These are phyloP conservation scores for Paratilapia polleni DNA, from an alignment of 2,113 vertebrate genomes.

Conservation along the genomic window DNA sequence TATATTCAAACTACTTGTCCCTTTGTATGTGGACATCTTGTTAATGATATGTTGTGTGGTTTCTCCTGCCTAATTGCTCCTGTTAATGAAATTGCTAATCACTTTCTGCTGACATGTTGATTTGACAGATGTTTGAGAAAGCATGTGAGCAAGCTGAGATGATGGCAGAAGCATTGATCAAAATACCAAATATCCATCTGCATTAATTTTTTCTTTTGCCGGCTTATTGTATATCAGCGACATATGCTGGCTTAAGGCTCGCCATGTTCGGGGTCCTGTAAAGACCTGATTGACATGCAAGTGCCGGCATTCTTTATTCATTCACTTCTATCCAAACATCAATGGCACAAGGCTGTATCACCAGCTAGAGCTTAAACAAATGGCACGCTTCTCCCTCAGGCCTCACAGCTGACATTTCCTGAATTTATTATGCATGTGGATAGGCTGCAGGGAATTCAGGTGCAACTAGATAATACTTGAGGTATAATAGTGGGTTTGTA, in stretches of 20 bases:
- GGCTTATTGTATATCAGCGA: constrained; percentile 36
- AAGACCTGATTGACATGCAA: constrained; percentile 75
- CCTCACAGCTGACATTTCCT: constrained; percentile 74
- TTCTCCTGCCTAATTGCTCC: constrained; percentile 54
- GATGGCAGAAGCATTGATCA: constrained; percentile 45
- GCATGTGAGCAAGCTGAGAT: constrained; percentile 21
- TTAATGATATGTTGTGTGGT: constrained; percentile 8
- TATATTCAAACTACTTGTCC: constrained; percentile 24
- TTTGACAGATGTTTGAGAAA: constrained; percentile 52
- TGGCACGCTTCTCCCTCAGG: constrained; percentile 74
- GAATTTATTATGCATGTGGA: constrained; percentile 79
- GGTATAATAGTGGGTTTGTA: constrained; percentile 69
- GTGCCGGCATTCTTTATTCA: constrained; percentile 70
- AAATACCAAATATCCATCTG: constrained; percentile 53
- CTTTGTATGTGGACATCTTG: constrained; percentile 30
- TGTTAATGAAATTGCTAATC: constrained; percentile 69
- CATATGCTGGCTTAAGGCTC: constrained; percentile 70
- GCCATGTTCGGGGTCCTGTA: constrained; percentile 55
- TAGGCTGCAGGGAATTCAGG: constrained; percentile 75
- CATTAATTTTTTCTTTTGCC: constrained; percentile 39
- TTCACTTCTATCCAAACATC: constrained; percentile 81
- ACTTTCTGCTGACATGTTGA: constrained; percentile 49
- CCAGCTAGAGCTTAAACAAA: constrained; percentile 78
- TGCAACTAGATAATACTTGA: constrained; percentile 75
- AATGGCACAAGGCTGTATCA: constrained; percentile 66